Percentiles rank a stretch among this genome's conserved stretches.
Evolutionary conservation across 1,140 invertebrate genomes (phyloP).

Genomic region (Drosophila rufa): DNA sequence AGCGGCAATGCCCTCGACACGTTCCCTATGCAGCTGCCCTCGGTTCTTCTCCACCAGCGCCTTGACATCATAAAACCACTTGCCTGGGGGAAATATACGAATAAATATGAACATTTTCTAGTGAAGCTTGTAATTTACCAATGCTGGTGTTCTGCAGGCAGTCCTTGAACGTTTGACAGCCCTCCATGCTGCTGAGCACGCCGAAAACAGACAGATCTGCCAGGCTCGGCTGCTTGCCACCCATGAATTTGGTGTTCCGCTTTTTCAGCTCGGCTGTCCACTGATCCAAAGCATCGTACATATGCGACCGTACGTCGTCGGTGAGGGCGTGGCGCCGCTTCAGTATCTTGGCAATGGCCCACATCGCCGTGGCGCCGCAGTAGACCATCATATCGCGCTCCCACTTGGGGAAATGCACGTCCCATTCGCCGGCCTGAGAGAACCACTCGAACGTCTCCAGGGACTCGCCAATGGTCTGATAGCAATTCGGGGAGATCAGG

Average conservation of each 20-base stretch:
- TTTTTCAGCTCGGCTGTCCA: slow-evolving; percentile 92
- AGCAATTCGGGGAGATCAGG: slow-evolving; percentile 98
- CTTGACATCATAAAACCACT: slow-evolving; percentile 87
- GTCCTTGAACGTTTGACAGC: slow-evolving; percentile 96
- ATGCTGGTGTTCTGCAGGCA: slow-evolving; percentile 91
- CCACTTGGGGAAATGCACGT: slow-evolving; percentile 93
- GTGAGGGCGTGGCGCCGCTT: slow-evolving; percentile 95
- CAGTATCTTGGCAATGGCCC: slow-evolving; percentile 94
- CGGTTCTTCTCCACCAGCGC: slow-evolving; percentile 86
- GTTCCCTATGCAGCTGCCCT: slow-evolving; percentile 81
- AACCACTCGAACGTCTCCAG: slow-evolving; percentile 97
- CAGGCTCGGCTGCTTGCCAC: slow-evolving; percentile 94
- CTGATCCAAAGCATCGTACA: slow-evolving; percentile 94
- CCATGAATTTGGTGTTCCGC: slow-evolving; percentile 91
- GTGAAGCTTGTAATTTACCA: slow-evolving; percentile 24
- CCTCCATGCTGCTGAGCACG: slow-evolving; percentile 97
- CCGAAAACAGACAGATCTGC: slow-evolving; percentile 98
- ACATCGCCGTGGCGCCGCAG: slow-evolving; percentile 97
- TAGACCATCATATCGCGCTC: slow-evolving; percentile 96
- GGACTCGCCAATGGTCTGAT: slow-evolving; percentile 93
- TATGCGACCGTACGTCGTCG: slow-evolving; percentile 94
- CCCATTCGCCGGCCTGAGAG: slow-evolving; percentile 96
- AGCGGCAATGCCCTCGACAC: slow-evolving; percentile 50
- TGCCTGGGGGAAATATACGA: slow-evolving; percentile 44
- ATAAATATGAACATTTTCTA: neutral